Percentiles rank a stretch among this genome's conserved stretches.
Evolutionary conservation across 2,888 invertebrate genomes (phyloP).

Genomic region (Salpingus planirostris): DNA sequence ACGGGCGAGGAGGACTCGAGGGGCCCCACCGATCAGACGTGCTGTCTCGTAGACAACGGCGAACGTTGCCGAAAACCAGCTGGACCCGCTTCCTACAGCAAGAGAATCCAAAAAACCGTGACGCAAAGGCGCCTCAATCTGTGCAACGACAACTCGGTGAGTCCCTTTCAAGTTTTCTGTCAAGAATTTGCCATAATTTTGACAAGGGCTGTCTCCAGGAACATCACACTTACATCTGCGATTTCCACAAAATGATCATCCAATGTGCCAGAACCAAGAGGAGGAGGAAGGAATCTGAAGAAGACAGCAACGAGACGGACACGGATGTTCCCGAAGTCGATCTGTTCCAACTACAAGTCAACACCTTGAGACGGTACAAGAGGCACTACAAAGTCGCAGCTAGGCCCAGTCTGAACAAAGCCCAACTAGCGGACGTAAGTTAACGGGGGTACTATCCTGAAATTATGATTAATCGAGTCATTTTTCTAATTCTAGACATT

Average conservation of each 20-base stretch:
- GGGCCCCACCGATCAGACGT: conserved; percentile 80
- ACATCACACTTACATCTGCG: conserved; percentile 93
- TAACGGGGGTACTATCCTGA: neutral
- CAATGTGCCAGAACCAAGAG: conserved; percentile 92
- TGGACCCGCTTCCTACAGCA: conserved; percentile 93
- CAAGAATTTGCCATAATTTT: conserved; percentile 5
- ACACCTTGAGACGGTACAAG: conserved; percentile 89
- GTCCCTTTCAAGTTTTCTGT: conserved; percentile 23
- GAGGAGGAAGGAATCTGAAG: conserved; percentile 86
- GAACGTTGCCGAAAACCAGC: conserved; percentile 80
- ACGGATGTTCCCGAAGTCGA: conserved; percentile 88
- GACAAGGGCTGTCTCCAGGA: conserved; percentile 50
- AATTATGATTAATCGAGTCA: neutral
- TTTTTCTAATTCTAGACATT: conserved; percentile 57
- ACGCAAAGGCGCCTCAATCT: conserved; percentile 84
- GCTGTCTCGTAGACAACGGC: conserved; percentile 85
- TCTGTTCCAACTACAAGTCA: conserved; percentile 85
- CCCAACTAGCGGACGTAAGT: conserved; percentile 92
- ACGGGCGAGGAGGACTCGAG: conserved; percentile 86
- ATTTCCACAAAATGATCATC: conserved; percentile 91
- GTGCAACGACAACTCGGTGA: conserved; percentile 70
- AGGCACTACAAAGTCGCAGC: conserved; percentile 88
- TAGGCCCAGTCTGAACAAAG: conserved; percentile 86
- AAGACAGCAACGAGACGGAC: conserved; percentile 90
- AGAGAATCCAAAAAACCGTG: conserved; percentile 92